Evolutionary conservation across 2,888 invertebrate genomes (phyloP).

Genomic region (Hedychridium roseum): DNA sequence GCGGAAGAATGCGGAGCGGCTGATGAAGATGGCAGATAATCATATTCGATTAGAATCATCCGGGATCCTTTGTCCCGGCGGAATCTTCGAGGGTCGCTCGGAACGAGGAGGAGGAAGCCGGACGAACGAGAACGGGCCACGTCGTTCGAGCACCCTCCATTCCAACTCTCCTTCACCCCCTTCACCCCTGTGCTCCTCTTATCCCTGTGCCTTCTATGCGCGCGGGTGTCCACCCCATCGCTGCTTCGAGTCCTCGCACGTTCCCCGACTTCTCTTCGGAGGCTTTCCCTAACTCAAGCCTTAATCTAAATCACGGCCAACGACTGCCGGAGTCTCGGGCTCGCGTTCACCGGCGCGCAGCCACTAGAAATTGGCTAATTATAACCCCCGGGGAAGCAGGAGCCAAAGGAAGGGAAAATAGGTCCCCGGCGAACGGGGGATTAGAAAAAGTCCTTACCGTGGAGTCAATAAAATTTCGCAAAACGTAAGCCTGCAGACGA

Average conservation of each 20-base stretch:
- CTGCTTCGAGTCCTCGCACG: constrained; percentile 21
- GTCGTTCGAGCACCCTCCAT: constrained; percentile 42
- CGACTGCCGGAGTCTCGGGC: constrained; percentile 18
- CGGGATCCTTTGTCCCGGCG: constrained; percentile 51
- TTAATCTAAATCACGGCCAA: constrained; percentile 54
- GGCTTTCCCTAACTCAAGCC: constrained; percentile 31
- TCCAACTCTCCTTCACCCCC: constrained; percentile 20
- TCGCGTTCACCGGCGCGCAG: constrained; percentile 19
- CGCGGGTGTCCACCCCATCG: not conserved
- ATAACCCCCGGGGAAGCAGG: constrained; percentile 49
- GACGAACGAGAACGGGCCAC: constrained; percentile 25
- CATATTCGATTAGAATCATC: constrained; percentile 59
- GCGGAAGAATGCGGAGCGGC: constrained; percentile 28
- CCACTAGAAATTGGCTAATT: constrained; percentile 60
- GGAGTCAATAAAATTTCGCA: too few species aligned
- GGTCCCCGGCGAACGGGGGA: too few species aligned
- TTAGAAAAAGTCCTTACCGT: too few species aligned
- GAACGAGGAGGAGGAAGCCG: constrained; percentile 8
- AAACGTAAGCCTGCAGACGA: too few species aligned
- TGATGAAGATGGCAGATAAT: constrained; percentile 54
- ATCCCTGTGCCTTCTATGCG: not conserved
- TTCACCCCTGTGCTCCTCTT: constrained; percentile 13
- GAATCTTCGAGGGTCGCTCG: constrained; percentile 29
- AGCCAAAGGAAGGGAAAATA: constrained; percentile 8
- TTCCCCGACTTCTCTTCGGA: constrained; percentile 17